Percentiles rank a stretch among this genome's conserved stretches.
Evolutionary conservation across 2,113 vertebrate genomes (phyloP).

Genomic region (Cavia porcellus): DNA sequence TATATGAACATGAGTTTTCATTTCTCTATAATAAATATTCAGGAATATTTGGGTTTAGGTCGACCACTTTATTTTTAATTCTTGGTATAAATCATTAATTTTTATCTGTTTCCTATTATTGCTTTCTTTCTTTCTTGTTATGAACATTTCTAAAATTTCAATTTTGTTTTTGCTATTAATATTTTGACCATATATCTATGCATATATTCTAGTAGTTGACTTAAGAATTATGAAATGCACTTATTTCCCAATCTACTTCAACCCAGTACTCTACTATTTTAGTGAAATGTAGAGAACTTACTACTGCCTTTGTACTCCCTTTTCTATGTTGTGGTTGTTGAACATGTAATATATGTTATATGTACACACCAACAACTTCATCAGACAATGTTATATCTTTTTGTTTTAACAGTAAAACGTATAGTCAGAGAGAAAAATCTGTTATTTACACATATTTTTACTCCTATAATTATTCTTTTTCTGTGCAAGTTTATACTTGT

Average conservation of each 20-base stretch:
- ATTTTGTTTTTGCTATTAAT: conserved; percentile 10
- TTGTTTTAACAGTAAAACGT: neutral
- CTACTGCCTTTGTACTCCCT: neutral
- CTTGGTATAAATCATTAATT: neutral
- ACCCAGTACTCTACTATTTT: neutral
- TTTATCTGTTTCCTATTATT: conserved; percentile 5
- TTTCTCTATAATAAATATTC: conserved; percentile 3
- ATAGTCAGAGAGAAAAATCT: neutral
- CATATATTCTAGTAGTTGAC: neutral
- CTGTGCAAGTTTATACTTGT: neutral
- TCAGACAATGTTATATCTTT: neutral
- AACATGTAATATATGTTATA: neutral
- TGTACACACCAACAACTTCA: neutral
- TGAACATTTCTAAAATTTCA: neutral
- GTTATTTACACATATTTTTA: neutral
- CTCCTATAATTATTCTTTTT: neutral
- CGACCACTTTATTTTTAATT: neutral
- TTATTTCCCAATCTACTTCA: neutral
- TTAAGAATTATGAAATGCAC: neutral
- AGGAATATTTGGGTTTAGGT: neutral
- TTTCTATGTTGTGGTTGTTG: neutral
- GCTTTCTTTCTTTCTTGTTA: neutral
- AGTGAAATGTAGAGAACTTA: neutral
- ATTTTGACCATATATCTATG: neutral
- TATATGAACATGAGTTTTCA: neutral